These are phyloP conservation scores for Metridium senile DNA, from an alignment of 92 coral and sea anemone genomes.

Conservation along the genomic window DNA sequence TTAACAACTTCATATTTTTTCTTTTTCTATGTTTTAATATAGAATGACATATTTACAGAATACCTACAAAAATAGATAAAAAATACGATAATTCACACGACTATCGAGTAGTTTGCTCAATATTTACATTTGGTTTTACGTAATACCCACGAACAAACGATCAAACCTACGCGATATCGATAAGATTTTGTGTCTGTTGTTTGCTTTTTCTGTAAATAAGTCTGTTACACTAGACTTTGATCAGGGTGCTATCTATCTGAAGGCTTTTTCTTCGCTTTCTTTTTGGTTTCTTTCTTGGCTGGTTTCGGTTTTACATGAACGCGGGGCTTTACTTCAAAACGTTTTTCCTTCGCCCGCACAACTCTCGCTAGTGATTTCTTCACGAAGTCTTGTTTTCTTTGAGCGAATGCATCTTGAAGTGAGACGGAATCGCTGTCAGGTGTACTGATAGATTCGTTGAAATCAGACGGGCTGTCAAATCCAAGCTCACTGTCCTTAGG, in stretches of 20 bases:
- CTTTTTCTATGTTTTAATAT: not conserved
- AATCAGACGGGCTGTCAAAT: not conserved
- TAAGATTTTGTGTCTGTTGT: too few species aligned
- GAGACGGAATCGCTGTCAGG: not conserved
- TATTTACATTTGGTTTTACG: not conserved
- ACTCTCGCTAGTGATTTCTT: conserved; percentile 58
- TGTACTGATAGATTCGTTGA: not conserved
- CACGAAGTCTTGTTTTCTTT: conserved; percentile 43
- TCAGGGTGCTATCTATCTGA: not conserved
- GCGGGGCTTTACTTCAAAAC: conserved; percentile 35
- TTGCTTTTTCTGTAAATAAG: too few species aligned
- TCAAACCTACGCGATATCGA: not conserved
- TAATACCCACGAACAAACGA: not conserved
- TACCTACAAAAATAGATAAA: not conserved
- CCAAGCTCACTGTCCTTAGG: not conserved
- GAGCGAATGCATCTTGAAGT: conserved; percentile 67
- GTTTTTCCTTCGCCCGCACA: conserved; percentile 47
- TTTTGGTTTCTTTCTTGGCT: conserved; percentile 18
- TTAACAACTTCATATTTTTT: not conserved
- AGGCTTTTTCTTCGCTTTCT: conserved; percentile 7
- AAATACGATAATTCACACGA: not conserved
- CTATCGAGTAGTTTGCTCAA: not conserved
- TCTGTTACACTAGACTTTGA: not conserved
- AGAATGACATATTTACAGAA: not conserved
- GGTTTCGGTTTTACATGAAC: conserved; percentile 5